phyloP scores from a whole-genome alignment of 2,797 vertebrate genomes.

The Silurus lanzhouensis region DNA sequence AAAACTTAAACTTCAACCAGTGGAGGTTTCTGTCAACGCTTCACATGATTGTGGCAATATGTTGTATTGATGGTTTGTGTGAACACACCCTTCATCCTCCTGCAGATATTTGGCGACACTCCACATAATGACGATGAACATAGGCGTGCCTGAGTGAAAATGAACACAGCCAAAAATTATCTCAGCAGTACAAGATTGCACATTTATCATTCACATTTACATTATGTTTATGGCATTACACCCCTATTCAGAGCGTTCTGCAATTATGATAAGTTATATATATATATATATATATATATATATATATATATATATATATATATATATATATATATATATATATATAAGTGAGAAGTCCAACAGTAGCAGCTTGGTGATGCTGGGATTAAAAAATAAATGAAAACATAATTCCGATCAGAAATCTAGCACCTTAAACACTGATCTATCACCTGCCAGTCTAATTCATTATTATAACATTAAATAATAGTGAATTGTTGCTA shows the following conservation, averaged over 20 bases:
- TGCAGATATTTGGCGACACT: conserved; percentile 81
- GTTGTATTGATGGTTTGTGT: background rate
- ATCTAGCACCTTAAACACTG: no score
- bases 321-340: no score
- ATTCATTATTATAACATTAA: background rate
- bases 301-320: no score
- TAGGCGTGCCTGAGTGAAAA: conserved; percentile 77
- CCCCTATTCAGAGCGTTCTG: no score
- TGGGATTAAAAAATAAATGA: no score
- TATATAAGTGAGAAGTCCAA: no score
- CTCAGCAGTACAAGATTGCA: background rate
- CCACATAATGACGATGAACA: conserved; percentile 81
- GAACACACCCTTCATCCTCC: conserved; percentile 86
- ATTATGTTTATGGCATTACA: no score
- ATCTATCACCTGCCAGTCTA: background rate
- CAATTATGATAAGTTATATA: no score
- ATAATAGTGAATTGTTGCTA: conserved; percentile 1
- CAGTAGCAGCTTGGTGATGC: no score
- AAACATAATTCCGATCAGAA: no score
- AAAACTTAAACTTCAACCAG: background rate
- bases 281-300: no score
- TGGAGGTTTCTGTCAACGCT: background rate
- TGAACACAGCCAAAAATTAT: background rate
- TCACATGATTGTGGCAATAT: background rate
- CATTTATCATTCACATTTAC: background rate